Base-by-base conservation (phyloP, 2,888 invertebrate species). In the Morpho helenor region DNA sequence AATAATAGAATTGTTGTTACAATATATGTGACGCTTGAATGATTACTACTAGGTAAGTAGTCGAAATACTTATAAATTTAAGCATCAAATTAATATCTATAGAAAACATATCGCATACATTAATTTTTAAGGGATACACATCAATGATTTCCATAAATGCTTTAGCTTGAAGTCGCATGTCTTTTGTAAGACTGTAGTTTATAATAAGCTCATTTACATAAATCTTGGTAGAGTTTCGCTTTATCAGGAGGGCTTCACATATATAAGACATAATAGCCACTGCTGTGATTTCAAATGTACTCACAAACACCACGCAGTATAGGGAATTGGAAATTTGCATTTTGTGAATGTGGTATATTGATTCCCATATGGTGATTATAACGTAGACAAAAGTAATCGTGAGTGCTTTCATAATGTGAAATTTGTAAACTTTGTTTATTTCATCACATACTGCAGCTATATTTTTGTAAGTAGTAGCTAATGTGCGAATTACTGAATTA, bases 21-120 rank as follows among this genome's bases (percentile, higher is more conserved):
- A 74, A 49, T 59, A 83, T 78, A 66, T 82, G 80, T 50, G 77
- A 77, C 46, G 83, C 68, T 70, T 87, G 87, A 63, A 87, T 76
- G 41, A 84, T 77, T 23, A 87, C 75, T 68, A 87, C 84, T 52
- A 86, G 74, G 64, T 84, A 87, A 0, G 86, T 84, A 0, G 85
- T 82, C 10, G 82, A 78, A 4, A 85, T 77, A 63, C 82, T 84
- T 45, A 85, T 75, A 59, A 84, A 87, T 54, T 84, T 85, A 8
- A 86, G 68, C 69, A 85, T 77, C 5, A 87, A 65, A 1, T 80
- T 80, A 23, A 85, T 75, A 62, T 87, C 82, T 2, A 87, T 74
- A 6, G 78, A 73, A 62, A 84, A 81, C 80, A 87, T 80, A 56
- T 84, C 79, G 53, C 79, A 87, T n/a, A 64, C 61, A 22, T 48